Evolutionary conservation across 2,888 invertebrate genomes (phyloP).

Genomic region (Sceliomorpha sp.): DNA sequence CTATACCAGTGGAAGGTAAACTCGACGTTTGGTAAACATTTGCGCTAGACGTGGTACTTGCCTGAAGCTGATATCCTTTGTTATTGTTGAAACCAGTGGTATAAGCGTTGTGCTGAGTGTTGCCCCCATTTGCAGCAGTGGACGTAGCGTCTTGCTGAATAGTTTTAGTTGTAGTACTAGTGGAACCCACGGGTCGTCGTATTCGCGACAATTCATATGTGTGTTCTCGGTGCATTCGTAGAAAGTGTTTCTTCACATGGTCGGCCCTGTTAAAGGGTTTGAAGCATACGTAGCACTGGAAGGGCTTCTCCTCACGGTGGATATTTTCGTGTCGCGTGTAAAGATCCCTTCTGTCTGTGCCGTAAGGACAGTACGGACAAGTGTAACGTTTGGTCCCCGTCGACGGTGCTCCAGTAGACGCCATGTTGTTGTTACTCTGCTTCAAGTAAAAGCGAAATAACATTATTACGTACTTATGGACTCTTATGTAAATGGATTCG

Average conservation of each 20-base stretch:
- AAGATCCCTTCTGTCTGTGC: conserved; percentile 93
- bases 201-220: conserved; percentile 92
- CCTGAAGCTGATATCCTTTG: conserved; percentile 69
- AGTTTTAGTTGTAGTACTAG: conserved; percentile 56
- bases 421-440: conserved; percentile 60
- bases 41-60: conserved; percentile 59
- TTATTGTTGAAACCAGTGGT: conserved; percentile 66
- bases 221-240: conserved; percentile 94
- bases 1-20: conserved; percentile 65
- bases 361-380: conserved; percentile 93
- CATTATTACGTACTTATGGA: too few relatives aligned
- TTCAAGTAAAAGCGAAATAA: background rate
- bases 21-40: conserved; percentile 68
- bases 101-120: conserved; percentile 62
- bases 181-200: conserved; percentile 82
- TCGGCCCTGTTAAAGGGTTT: conserved; percentile 97
- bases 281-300: conserved; percentile 95
- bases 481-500: conserved; percentile 8
- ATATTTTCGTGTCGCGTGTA: conserved; percentile 96
- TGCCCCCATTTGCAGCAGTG: conserved; percentile 54
- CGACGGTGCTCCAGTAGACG: conserved; percentile 57
- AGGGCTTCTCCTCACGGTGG: conserved; percentile 95
- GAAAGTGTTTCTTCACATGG: conserved; percentile 96
- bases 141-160: conserved; percentile 60
- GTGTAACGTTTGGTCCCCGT: conserved; percentile 87